Conservation (phyloP, 2,888 invertebrate genomes). For the Trachelus tabidus region DNA sequence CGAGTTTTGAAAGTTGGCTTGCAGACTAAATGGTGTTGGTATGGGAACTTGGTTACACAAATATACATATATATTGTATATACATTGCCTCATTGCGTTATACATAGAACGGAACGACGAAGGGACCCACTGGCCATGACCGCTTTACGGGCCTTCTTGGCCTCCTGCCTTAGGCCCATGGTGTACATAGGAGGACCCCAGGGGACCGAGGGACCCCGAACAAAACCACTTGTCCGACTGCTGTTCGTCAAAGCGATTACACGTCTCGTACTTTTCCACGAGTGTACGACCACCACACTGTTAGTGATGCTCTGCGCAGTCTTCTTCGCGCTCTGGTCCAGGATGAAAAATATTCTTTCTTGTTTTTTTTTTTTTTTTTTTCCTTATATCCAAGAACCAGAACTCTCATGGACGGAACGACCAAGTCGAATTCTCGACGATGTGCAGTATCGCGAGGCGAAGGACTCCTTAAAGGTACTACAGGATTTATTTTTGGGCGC, state of each 20-base stretch:
- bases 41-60: neutral
- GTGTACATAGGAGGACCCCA: neutral
- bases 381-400: neutral
- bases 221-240: neutral
- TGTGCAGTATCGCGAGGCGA: neutral
- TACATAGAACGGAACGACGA: neutral
- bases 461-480: neutral
- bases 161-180: neutral
- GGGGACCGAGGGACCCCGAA: neutral
- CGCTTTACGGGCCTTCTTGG: slow-evolving; percentile 1
- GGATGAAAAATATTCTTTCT: neutral
- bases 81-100: neutral
- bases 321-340: neutral
- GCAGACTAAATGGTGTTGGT: neutral
- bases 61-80: neutral
- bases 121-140: slow-evolving; percentile 1
- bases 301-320: neutral
- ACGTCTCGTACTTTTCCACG: neutral
- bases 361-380: too few species aligned
- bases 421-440: neutral
- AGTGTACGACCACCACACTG: neutral
- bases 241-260: neutral
- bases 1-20: neutral
- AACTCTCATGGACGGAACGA: neutral
- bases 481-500: neutral